These are phyloP conservation scores for Columba guinea DNA, from an alignment of 2,797 vertebrate genomes.

Conservation along the genomic window DNA sequence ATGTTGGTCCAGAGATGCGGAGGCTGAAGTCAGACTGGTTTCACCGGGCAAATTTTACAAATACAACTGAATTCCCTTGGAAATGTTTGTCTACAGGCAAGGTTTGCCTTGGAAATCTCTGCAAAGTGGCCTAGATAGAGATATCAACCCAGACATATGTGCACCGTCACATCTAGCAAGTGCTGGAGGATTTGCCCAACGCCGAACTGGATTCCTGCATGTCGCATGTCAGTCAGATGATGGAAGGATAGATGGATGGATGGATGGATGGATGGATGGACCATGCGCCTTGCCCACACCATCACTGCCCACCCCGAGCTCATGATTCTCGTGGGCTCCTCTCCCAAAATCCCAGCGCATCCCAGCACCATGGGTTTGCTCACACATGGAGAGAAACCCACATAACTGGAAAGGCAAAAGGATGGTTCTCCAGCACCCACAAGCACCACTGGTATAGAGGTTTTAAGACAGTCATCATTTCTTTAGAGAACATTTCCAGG, in stretches of 20 bases:
- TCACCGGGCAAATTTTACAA: neutral
- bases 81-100: neutral
- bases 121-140: neutral
- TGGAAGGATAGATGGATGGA: too few species aligned
- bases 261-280: too few species aligned
- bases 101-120: neutral
- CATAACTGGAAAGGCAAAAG: neutral
- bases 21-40: neutral
- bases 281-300: accelerated
- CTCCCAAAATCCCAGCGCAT: neutral
- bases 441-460: neutral
- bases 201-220: neutral
- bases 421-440: neutral
- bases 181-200: neutral
- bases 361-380: neutral
- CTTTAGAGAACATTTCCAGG: constrained; percentile 6
- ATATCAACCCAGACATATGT: accelerated
- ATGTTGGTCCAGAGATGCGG: accelerated
- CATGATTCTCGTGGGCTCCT: neutral
- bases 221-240: too few species aligned
- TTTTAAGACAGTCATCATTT: neutral
- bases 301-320: neutral
- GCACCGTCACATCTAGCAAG: too few species aligned
- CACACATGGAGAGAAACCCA: neutral
- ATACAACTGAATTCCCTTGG: neutral